These are phyloP conservation scores for Nymphicus hollandicus DNA, from an alignment of 2,113 vertebrate genomes.

Conservation along the genomic window DNA sequence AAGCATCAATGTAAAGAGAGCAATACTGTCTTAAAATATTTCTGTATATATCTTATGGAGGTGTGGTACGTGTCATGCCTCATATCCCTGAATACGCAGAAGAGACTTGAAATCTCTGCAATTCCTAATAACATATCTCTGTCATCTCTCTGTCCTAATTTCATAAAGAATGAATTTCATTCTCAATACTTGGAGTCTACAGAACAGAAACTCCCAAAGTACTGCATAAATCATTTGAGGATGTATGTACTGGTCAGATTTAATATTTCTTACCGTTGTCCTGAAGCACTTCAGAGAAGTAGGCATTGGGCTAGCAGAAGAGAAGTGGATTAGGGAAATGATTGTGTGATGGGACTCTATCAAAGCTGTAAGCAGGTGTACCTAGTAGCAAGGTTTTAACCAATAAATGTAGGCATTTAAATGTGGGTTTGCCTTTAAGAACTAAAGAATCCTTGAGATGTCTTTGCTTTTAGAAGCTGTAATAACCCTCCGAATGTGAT, in stretches of 20 bases:
- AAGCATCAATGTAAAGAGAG: background rate
- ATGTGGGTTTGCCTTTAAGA: background rate
- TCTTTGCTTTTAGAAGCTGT: background rate
- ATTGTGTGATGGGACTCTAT: background rate
- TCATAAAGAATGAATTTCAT: background rate
- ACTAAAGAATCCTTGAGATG: conserved; percentile 6
- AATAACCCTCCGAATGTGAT: background rate
- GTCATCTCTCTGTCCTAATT: background rate
- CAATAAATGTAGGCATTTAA: background rate
- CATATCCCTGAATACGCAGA: background rate
- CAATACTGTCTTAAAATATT: background rate
- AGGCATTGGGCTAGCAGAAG: background rate
- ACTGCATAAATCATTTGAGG: background rate
- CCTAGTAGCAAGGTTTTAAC: background rate
- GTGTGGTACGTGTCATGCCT: background rate
- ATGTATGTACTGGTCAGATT: background rate
- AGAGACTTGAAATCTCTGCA: background rate
- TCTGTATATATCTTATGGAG: background rate
- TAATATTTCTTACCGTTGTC: background rate
- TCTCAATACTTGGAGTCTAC: background rate
- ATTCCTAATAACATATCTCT: background rate
- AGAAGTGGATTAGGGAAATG: background rate
- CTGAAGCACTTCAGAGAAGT: background rate
- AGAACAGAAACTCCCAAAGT: background rate
- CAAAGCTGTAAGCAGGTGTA: background rate